phyloP scores from a whole-genome alignment of 2,888 invertebrate species.

The Xestoiulus laeticollis region DNA sequence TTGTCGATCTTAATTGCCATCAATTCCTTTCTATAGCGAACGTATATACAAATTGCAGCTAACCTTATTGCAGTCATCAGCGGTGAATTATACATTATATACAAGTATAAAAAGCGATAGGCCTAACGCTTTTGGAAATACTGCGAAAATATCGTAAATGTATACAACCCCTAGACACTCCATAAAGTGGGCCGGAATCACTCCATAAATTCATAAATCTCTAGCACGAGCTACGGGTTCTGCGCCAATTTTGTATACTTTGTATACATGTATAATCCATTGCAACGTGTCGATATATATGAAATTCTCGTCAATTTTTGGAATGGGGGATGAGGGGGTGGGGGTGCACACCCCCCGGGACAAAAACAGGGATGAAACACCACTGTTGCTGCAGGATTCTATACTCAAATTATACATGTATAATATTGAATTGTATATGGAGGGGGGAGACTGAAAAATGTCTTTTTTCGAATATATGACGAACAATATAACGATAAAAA shows the following conservation, averaged over 20 bases:
- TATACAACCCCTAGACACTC: neutral
- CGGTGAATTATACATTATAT: neutral
- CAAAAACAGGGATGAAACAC: neutral
- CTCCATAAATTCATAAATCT: conserved; percentile 34
- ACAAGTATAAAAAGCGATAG: neutral
- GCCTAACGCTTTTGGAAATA: neutral
- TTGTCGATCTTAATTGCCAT: conserved; percentile 3
- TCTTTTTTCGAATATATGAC: neutral
- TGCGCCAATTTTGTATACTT: neutral
- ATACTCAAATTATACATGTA: neutral
- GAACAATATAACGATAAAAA: conserved; percentile 21
- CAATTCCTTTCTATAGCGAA: neutral
- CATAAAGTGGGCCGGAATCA: neutral
- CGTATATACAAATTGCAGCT: conserved; percentile 3
- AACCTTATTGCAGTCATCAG: conserved; percentile 2
- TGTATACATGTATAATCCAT: conserved; percentile 6
- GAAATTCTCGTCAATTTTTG: neutral
- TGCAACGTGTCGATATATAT: neutral
- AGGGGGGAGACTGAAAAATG: too few species aligned
- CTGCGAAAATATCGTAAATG: conserved; percentile 27
- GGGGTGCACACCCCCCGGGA: neutral
- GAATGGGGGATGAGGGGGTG: neutral
- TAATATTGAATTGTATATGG: too few species aligned
- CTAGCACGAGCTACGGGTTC: too few species aligned
- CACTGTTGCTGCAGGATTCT: neutral